Evolutionary conservation across 2,888 invertebrate genomes (phyloP).

Genomic region (Polietes domitor): DNA sequence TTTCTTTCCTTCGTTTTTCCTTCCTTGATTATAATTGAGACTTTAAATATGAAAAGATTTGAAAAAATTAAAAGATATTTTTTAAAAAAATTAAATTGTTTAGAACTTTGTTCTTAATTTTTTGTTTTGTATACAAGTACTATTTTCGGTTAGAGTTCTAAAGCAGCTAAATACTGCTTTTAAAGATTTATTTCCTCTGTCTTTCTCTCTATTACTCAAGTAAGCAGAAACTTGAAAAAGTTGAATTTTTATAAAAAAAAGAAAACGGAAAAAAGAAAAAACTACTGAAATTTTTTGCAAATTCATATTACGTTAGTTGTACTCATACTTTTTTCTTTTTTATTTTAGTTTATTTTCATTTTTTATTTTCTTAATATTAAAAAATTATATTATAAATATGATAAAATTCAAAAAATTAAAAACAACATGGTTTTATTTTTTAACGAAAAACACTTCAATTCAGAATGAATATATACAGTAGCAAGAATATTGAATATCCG

Average conservation of each 20-base stretch:
- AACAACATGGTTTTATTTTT: conserved; percentile 61
- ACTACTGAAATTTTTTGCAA: conserved; percentile 72
- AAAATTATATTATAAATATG: conserved; percentile 70
- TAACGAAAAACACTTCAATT: conserved; percentile 16
- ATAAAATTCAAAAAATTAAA: conserved; percentile 65
- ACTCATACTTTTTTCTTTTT: conserved; percentile 71
- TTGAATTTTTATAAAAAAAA: conserved; percentile 65
- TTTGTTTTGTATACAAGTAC: conserved; percentile 57
- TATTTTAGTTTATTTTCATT: conserved; percentile 69
- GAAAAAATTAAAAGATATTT: conserved; percentile 68
- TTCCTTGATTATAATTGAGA: conserved; percentile 52
- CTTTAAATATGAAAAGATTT: conserved; percentile 61
- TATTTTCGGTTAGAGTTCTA: conserved; percentile 53
- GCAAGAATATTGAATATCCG: conserved; percentile 3
- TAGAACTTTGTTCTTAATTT: conserved; percentile 58
- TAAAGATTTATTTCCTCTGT: conserved; percentile 64
- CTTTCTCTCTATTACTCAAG: conserved; percentile 61
- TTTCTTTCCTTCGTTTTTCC: conserved; percentile 38
- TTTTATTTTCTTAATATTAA: conserved; percentile 68
- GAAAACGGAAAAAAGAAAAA: conserved; percentile 57
- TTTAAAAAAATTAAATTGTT: conserved; percentile 50
- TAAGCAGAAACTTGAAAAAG: conserved; percentile 64
- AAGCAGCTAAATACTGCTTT: conserved; percentile 60
- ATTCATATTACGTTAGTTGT: conserved; percentile 73
- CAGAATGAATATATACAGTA: conserved; percentile 10